Base-by-base conservation (phyloP, 2,113 vertebrate species). In the Tichodroma muraria region DNA sequence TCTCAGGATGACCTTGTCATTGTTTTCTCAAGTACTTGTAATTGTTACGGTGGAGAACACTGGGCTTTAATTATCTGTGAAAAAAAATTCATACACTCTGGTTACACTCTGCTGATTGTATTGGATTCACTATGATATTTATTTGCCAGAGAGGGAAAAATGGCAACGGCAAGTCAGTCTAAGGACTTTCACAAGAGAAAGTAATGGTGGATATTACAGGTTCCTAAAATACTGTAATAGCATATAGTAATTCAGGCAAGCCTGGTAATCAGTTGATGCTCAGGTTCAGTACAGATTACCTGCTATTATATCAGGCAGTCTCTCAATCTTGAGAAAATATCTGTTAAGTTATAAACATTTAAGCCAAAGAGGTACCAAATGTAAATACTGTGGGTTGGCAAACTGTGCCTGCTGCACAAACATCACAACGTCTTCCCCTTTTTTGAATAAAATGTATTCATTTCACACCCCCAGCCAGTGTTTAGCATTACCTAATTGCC, bases 11-110 rank as follows among this genome's bases (percentile, higher is more conserved):
- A 97, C 97, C 96, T 97, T 97, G 96, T 96, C 96, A 95, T 91
- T 96, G 94, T 87, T 96, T 96, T 80, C 89, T 84, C 96, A 94
- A 93, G 95, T 91, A 94, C 95, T 95, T 93, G 97, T 97, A 98
- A 97, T 97, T 97, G 97, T 96, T 94, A 96, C 91, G 92, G 93
- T 97, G 90, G 86, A 89, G 95, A 98, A 98, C 96, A 97, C 56
- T 94, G 94, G 96, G 96, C 97, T 96, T 98, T 98, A 98, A 98
- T 98, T 98, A 98, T 97, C 96, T 97, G 92, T 82, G 94, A 96
- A 96, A 96, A 97, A 88, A 92, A 97, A 95, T 93, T 96, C 95
- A 95, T 95, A 92, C 80, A 76, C 89, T 94, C 86, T 88, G 89
- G 95, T 95, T 98, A 96, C 97, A 97, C 94, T 92, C 61, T 93